A percentile compares a stretch with the other conserved stretches of the same genome.
Conservation (phyloP, 2,888 invertebrate species). For the Drosophila emarginata region DNA sequence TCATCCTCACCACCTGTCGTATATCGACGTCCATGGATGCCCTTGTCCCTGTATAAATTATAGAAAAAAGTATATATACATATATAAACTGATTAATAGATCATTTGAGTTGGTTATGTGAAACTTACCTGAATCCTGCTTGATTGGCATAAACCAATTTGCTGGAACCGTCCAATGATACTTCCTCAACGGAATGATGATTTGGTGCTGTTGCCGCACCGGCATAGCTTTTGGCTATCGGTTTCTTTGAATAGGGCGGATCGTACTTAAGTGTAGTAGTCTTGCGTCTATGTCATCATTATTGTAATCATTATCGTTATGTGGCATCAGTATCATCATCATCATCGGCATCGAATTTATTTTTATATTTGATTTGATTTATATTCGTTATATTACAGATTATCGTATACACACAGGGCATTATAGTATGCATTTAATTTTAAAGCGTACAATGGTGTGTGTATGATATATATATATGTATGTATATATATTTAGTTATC, state of each 20-base stretch:
- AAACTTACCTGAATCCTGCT: constrained; percentile 86
- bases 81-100: neutral
- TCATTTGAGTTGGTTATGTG: neutral
- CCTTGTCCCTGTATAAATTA: constrained; percentile 88
- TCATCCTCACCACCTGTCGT: constrained; percentile 90
- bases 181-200: constrained; percentile 90
- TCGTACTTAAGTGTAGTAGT: constrained; percentile 94
- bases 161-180: constrained; percentile 90
- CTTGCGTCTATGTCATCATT: constrained; percentile 87
- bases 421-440: constrained; percentile 49
- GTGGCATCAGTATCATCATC: constrained; percentile 40
- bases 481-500: constrained; percentile 43
- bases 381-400: constrained; percentile 60
- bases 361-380: constrained; percentile 53
- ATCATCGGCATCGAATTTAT: constrained; percentile 37
- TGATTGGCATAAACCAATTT: constrained; percentile 92
- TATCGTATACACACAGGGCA: constrained; percentile 62
- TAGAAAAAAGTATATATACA: neutral
- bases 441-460: constrained; percentile 60
- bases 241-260: constrained; percentile 93
- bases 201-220: constrained; percentile 86
- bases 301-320: constrained; percentile 20
- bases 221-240: constrained; percentile 87
- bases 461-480: constrained; percentile 34
- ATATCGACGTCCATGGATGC: constrained; percentile 89